Conservation (phyloP, 2,888 invertebrate species). For the Drosophila percnosoma region DNA sequence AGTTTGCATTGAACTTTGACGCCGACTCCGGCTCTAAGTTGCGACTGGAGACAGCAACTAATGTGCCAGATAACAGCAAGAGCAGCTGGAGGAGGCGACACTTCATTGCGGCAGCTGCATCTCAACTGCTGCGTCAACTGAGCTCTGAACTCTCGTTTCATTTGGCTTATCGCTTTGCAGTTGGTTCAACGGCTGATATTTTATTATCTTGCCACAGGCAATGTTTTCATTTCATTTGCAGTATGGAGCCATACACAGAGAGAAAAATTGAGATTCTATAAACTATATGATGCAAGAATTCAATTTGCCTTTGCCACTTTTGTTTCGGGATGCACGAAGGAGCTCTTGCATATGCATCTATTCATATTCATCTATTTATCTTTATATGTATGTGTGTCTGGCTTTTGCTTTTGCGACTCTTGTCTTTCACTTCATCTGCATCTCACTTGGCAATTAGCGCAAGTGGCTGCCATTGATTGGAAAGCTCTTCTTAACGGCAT, state of each 20-base stretch:
- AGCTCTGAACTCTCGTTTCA: constrained; percentile 11
- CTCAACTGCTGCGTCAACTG: constrained; percentile 42
- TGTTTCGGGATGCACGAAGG: neutral
- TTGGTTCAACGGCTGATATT: constrained; percentile 25
- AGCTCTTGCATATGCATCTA: neutral
- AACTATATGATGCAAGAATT: neutral
- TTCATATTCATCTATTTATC: neutral
- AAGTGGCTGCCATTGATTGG: constrained; percentile 56
- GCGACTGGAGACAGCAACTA: constrained; percentile 4
- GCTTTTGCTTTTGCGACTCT: neutral
- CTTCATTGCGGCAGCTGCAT: constrained; percentile 48
- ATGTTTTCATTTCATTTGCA: constrained; percentile 36
- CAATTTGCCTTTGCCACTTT: neutral
- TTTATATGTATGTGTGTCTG: neutral
- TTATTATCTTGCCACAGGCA: constrained; percentile 40
- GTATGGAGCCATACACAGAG: constrained; percentile 1
- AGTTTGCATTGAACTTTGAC: constrained; percentile 38
- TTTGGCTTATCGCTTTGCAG: constrained; percentile 40
- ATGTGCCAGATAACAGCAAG: constrained; percentile 13
- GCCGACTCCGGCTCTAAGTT: neutral
- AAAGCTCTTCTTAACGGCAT: constrained; percentile 39
- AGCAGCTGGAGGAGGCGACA: constrained; percentile 41
- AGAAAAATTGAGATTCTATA: neutral
- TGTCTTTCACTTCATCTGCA: constrained; percentile 36
- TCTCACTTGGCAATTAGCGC: constrained; percentile 52